Evolutionary conservation across 92 coral and sea anemone genomes (phyloP).

Genomic region (Zoanthus sansibaricus): DNA sequence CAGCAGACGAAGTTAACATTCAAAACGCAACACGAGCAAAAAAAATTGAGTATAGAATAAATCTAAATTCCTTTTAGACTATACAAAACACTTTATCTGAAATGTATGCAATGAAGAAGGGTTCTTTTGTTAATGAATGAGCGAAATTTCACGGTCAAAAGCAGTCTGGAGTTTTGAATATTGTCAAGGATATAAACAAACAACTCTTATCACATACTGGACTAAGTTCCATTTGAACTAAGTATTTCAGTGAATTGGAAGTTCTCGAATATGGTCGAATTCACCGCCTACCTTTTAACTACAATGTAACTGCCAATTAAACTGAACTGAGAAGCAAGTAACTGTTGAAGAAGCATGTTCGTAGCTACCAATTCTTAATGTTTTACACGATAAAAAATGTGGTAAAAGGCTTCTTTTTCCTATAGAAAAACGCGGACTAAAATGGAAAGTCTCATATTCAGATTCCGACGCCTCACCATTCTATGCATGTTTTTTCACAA

Average conservation of each 20-base stretch:
- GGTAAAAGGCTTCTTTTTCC: background rate
- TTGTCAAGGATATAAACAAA: background rate
- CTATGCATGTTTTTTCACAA: background rate
- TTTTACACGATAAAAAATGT: background rate
- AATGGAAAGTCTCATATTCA: background rate
- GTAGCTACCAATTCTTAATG: too few species aligned
- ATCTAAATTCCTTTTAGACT: background rate
- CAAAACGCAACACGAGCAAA: background rate
- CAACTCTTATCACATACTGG: background rate
- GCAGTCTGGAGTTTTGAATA: background rate
- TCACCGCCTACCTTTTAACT: background rate
- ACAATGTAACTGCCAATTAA: background rate
- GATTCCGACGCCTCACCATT: background rate
- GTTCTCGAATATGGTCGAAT: background rate
- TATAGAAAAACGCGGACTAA: background rate
- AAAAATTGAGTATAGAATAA: background rate
- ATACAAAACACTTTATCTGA: background rate
- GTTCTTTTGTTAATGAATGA: background rate
- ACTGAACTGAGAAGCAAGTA: background rate
- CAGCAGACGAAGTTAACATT: background rate
- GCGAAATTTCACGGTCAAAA: slow-evolving; percentile 4
- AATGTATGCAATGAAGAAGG: background rate
- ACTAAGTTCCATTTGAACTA: background rate
- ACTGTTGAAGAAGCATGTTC: background rate
- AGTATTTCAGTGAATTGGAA: background rate